These are phyloP conservation scores for Nephila pilipes DNA, from an alignment of 1,140 invertebrate genomes.

Conservation along the genomic window DNA sequence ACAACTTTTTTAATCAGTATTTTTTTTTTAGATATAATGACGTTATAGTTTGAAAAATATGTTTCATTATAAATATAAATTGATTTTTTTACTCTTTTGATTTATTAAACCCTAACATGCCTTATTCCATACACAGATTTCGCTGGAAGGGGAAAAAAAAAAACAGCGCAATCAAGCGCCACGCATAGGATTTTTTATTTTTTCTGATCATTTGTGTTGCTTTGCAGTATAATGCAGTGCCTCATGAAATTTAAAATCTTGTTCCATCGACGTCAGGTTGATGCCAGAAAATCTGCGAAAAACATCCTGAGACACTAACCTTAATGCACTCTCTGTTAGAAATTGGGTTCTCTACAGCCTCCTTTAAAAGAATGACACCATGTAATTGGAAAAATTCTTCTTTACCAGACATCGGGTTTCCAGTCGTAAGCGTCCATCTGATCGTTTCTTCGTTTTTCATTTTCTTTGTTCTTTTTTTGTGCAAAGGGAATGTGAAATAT, in stretches of 20 bases:
- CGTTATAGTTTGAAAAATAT: no score
- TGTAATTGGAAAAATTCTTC: slow-evolving; percentile 53
- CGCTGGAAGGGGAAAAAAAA: no score
- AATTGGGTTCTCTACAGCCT: slow-evolving; percentile 24
- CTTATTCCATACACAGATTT: no score
- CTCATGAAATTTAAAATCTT: not conserved
- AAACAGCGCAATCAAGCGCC: no score
- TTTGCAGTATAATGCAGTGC: not conserved
- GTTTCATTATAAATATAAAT: no score
- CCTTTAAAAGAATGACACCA: not conserved
- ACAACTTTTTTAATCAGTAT: no score
- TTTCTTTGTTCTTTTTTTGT: not conserved
- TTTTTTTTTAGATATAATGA: no score
- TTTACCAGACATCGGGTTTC: slow-evolving; percentile 43
- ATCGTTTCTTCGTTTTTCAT: slow-evolving; percentile 20
- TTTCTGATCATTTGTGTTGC: not conserved
- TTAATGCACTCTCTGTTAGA: not conserved
- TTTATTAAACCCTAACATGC: no score
- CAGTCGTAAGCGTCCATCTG: not conserved
- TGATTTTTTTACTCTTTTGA: no score
- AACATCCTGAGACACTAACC: not conserved
- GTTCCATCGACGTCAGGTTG: not conserved
- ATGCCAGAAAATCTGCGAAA: not conserved
- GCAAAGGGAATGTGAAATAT: not conserved
- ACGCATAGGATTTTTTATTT: not conserved